Evolutionary conservation across 1,140 invertebrate genomes (phyloP), one percentile per base, ranked within the genome.

Genomic region (Drosophila navojoa): DNA sequence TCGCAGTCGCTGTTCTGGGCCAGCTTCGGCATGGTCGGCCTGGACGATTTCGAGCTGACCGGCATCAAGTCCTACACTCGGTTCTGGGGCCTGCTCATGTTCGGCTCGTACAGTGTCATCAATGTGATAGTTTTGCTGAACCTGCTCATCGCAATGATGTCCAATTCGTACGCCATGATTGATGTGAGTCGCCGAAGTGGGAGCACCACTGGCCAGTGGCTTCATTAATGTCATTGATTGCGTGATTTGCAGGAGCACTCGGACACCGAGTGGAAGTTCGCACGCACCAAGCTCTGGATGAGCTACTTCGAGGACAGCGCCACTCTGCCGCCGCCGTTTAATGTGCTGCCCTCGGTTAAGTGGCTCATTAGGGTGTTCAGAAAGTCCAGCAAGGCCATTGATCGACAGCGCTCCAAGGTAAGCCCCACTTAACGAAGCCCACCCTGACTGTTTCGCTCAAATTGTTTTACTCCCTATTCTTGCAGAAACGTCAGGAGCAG

Each of bases 261-360:
- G 0, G 97, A 98, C 89, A 95, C 95, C 0, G 97, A 98, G 92
- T 98, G 97, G 97, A 98, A 98, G 92, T 98, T 98, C 92, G 97
- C 97, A 0, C 93, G 97, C 55, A 96, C 96, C 32, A 96, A 96
- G 91, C 90, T 98, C 4, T 98, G 97, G 97, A 95, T 98, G 93
- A 97, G 96, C 76, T 98, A 97, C 91, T 98, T 98, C 92, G 97
- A 98, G 86, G 96, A 98, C 81, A 95, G 95, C 22, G 94, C 95
- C 4, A 98, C 97, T 0, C 92, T 98, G 19, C 97, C 97, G 1
- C 95, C 94, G 9, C 97, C 97, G 3, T 98, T 98, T 91, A 98
- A 98, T 90, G 95, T 98, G 11, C 93, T 97, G 44, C 96, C 95
- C 1, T 95, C 94, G 10, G 94, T 95, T 1, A 96, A 96, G 89